Percentiles rank a stretch among this genome's conserved stretches.
Evolutionary conservation across 2,888 invertebrate species (phyloP).

Genomic region (Nomada flava): DNA sequence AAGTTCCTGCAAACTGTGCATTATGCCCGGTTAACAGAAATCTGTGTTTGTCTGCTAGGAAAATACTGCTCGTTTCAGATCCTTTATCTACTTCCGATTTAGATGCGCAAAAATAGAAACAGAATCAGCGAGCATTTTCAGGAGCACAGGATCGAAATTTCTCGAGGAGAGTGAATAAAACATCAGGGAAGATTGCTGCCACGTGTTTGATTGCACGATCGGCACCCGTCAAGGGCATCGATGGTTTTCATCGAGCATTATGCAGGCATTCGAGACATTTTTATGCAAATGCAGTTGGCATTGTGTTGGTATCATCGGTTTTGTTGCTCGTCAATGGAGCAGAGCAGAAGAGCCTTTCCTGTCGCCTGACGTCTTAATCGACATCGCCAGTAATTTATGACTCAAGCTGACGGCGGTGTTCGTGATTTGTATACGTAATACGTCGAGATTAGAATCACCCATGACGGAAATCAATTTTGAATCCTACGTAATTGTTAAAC

Average conservation of each 20-base stretch:
- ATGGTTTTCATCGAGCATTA: slow-evolving; percentile 31
- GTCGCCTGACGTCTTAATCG: slow-evolving; percentile 56
- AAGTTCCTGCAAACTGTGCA: not conserved
- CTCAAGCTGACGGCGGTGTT: slow-evolving; percentile 4
- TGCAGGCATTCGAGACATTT: slow-evolving; percentile 45
- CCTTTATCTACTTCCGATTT: not conserved
- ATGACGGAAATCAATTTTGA: slow-evolving; percentile 29
- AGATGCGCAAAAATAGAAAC: not conserved
- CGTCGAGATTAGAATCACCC: not conserved
- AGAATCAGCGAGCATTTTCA: not conserved
- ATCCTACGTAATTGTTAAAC: slow-evolving; percentile 6
- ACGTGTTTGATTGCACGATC: slow-evolving; percentile 10
- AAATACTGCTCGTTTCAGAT: not conserved
- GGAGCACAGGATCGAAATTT: not conserved
- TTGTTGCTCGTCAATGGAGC: slow-evolving; percentile 27
- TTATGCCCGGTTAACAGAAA: not conserved
- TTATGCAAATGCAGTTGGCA: slow-evolving; percentile 57
- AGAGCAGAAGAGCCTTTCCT: slow-evolving; percentile 7
- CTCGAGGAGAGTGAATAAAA: not conserved
- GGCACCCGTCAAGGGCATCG: not conserved
- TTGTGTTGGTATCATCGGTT: slow-evolving; percentile 48
- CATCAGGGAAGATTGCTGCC: not conserved
- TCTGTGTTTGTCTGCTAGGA: not conserved
- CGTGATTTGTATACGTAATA: slow-evolving; percentile 28
- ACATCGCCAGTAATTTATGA: slow-evolving; percentile 38